Percentiles rank a stretch among this genome's conserved stretches.
These are phyloP conservation scores for Acronicta leporina DNA, from an alignment of 2,888 invertebrate species.

Conservation along the genomic window DNA sequence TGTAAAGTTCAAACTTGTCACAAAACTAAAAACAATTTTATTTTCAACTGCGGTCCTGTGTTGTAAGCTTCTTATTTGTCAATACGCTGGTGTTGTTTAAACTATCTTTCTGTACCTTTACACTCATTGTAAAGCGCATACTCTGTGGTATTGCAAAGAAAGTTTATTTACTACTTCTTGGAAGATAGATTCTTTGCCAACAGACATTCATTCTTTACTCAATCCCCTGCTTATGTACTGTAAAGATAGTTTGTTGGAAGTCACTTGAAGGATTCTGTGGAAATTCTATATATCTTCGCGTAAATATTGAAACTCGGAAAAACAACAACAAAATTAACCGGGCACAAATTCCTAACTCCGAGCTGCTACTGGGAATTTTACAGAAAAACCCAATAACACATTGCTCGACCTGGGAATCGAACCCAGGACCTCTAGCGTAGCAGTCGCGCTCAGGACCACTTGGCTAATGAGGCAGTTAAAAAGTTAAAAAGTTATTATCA, in stretches of 20 bases:
- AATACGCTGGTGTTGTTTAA: slow-evolving; percentile 29
- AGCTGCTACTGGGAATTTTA: too few relatives aligned
- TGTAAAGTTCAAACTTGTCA: neutral
- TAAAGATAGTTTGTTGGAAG: neutral
- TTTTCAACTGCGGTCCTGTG: neutral
- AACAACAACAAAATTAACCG: too few relatives aligned
- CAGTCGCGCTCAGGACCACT: too few relatives aligned
- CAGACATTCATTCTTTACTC: slow-evolving; percentile 8
- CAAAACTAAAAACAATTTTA: slow-evolving; percentile 11
- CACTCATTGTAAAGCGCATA: slow-evolving; percentile 24
- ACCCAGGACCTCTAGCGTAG: too few relatives aligned
- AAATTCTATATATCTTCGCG: neutral
- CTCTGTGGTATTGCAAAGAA: slow-evolving; percentile 18
- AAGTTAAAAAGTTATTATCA: too few relatives aligned
- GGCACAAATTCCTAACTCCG: too few relatives aligned
- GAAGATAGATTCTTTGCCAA: slow-evolving; percentile 14
- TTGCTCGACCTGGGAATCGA: too few relatives aligned
- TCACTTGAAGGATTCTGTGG: neutral
- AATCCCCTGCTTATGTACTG: neutral
- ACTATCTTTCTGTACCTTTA: slow-evolving; percentile 30
- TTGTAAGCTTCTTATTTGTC: slow-evolving; percentile 22
- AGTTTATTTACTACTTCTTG: slow-evolving; percentile 34
- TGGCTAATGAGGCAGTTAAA: too few relatives aligned
- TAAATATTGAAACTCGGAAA: too few relatives aligned
- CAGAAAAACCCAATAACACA: too few relatives aligned